These are phyloP conservation scores for Acyrthosiphon pisum DNA, from an alignment of 1,140 invertebrate species.

Conservation along the genomic window DNA sequence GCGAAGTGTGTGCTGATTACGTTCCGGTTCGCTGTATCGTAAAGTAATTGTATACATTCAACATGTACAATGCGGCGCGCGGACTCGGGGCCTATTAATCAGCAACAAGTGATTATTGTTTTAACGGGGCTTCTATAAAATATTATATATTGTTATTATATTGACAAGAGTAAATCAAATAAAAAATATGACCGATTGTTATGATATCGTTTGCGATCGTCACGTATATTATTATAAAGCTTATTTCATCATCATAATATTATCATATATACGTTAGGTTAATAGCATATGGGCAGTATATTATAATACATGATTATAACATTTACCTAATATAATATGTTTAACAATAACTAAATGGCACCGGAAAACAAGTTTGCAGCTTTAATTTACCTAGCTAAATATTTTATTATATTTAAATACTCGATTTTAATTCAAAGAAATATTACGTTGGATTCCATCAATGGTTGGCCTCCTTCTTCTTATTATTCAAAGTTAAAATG, in stretches of 20 bases:
- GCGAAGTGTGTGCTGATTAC: slow-evolving; percentile 3
- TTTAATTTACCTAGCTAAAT: too few relatives aligned
- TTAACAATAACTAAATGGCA: background rate
- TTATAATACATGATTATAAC: too few relatives aligned
- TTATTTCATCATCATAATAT: background rate
- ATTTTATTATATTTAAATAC: too few relatives aligned
- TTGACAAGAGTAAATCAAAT: background rate
- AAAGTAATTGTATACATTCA: background rate
- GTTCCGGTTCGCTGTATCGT: background rate
- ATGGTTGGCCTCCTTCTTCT: too few relatives aligned
- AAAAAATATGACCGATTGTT: background rate
- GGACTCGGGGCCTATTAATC: background rate
- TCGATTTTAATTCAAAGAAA: too few relatives aligned
- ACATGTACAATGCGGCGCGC: background rate
- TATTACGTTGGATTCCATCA: too few relatives aligned
- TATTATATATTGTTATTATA: too few relatives aligned
- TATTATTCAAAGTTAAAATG: too few relatives aligned
- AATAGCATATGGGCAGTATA: too few relatives aligned
- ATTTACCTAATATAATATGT: too few relatives aligned
- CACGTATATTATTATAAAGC: background rate
- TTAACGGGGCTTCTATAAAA: background rate
- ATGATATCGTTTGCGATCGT: background rate
- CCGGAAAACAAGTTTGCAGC: too few relatives aligned
- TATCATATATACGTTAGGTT: background rate
- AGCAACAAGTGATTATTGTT: slow-evolving; percentile 21